These are phyloP conservation scores for Athalia cordata DNA, from an alignment of 2,888 invertebrate species.

Conservation along the genomic window DNA sequence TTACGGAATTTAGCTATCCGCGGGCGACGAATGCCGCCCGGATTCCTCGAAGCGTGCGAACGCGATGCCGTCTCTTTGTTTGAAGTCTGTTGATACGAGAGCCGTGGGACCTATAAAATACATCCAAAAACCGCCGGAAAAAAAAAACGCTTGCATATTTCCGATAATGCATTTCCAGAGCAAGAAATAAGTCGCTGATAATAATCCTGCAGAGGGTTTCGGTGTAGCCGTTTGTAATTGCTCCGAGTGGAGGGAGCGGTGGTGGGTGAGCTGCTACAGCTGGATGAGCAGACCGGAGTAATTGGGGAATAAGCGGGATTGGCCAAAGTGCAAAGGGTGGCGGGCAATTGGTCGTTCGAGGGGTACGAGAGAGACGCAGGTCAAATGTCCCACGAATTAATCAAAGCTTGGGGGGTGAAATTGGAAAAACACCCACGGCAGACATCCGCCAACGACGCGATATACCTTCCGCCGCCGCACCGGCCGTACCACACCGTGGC, in stretches of 20 bases:
- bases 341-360: constrained; percentile 21
- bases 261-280: not conserved
- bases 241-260: not conserved
- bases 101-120: too few relatives aligned
- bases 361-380: not conserved
- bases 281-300: constrained; percentile 10
- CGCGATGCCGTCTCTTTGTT: constrained; percentile 31
- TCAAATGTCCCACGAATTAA: constrained; percentile 28
- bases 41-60: constrained; percentile 37
- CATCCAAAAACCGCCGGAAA: too few relatives aligned
- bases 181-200: not conserved
- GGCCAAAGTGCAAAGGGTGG: constrained; percentile 28
- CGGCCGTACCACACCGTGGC: too few relatives aligned
- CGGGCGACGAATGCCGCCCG: constrained; percentile 48
- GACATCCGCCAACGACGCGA: not conserved
- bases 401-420: constrained; percentile 24
- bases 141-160: too few relatives aligned
- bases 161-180: not conserved
- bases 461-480: too few relatives aligned
- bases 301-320: constrained; percentile 33
- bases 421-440: constrained; percentile 12
- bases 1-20: constrained; percentile 72
- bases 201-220: not conserved
- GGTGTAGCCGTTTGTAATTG: not conserved
- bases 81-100: not conserved